A percentile compares a stretch with the other conserved stretches of the same genome.
Evolutionary conservation across 2,113 vertebrate genomes (phyloP).

Genomic region (Nannobrachium achirus): DNA sequence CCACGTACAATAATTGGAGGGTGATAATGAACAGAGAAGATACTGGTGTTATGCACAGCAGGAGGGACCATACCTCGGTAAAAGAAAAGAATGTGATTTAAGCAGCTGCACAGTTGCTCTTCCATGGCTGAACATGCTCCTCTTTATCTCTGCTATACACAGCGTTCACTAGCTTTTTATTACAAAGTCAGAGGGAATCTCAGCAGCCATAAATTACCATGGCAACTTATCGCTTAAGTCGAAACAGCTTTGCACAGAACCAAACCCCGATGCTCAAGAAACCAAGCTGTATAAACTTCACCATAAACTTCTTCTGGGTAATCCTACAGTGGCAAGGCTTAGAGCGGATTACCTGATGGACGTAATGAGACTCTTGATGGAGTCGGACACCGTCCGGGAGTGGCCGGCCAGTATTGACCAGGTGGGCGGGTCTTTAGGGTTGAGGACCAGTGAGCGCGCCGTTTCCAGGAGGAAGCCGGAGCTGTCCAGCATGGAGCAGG

Average conservation of each 20-base stretch:
- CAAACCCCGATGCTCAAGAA: slow-evolving; percentile 22
- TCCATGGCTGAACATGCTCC: background rate
- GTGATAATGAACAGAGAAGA: slow-evolving; percentile 10
- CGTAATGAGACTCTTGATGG: slow-evolving; percentile 98
- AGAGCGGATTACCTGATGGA: slow-evolving; percentile 88
- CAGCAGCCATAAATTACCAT: slow-evolving; percentile 30
- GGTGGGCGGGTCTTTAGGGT: slow-evolving; percentile 96
- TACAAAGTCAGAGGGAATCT: slow-evolving; percentile 21
- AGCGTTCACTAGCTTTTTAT: slow-evolving; percentile 16
- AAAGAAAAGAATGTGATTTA: background rate
- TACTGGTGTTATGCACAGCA: background rate
- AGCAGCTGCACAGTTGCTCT: slow-evolving; percentile 20
- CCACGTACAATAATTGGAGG: background rate
- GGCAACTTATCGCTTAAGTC: slow-evolving; percentile 38
- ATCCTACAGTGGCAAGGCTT: slow-evolving; percentile 25
- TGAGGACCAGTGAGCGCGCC: slow-evolving; percentile 92
- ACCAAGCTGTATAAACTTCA: background rate
- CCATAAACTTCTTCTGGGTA: slow-evolving; percentile 15
- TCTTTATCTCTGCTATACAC: slow-evolving; percentile 23
- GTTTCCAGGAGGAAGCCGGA: slow-evolving; percentile 93
- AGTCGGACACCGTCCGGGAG: slow-evolving; percentile 96
- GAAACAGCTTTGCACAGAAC: slow-evolving; percentile 18
- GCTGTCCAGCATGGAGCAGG: slow-evolving; percentile 95
- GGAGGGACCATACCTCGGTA: background rate
- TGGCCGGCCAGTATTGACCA: slow-evolving; percentile 98